These are phyloP conservation scores for Gonatopus flavifemur DNA, from an alignment of 1,140 invertebrate species.

Conservation along the genomic window DNA sequence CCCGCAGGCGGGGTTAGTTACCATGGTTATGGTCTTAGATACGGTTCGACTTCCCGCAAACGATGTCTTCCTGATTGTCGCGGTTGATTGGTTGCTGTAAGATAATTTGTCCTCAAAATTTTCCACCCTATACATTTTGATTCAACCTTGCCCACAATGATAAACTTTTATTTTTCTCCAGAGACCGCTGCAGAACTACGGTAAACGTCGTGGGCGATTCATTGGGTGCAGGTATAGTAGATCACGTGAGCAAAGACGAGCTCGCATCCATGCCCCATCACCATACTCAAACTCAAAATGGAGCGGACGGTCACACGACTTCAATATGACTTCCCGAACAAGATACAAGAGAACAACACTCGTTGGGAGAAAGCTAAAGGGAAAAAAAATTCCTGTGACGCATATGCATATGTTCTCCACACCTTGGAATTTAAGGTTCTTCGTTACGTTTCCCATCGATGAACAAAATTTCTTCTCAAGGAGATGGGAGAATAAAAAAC, in stretches of 20 bases:
- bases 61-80: slow-evolving; percentile 79
- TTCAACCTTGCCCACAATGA: slow-evolving; percentile 43
- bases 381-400: no score
- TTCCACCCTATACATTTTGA: neutral
- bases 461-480: no score
- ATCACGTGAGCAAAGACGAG: slow-evolving; percentile 76
- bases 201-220: slow-evolving; percentile 88
- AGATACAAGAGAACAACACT: no score
- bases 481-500: no score
- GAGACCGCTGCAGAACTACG: slow-evolving; percentile 84
- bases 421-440: no score
- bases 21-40: slow-evolving; percentile 85
- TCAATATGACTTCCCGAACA: no score
- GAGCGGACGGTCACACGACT: slow-evolving; percentile 45
- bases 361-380: no score
- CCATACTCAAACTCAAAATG: slow-evolving; percentile 34
- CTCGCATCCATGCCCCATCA: slow-evolving; percentile 51
- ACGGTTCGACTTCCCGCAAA: slow-evolving; percentile 79
- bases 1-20: slow-evolving; percentile 80
- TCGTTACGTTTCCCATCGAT: no score
- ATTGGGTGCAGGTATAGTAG: slow-evolving; percentile 83
- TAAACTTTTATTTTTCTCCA: slow-evolving; percentile 50
- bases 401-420: no score
- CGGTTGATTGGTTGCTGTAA: slow-evolving; percentile 89
- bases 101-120: slow-evolving; percentile 40